Conservation (phyloP, 2,888 invertebrate species). For the Oscheius sp. region DNA sequence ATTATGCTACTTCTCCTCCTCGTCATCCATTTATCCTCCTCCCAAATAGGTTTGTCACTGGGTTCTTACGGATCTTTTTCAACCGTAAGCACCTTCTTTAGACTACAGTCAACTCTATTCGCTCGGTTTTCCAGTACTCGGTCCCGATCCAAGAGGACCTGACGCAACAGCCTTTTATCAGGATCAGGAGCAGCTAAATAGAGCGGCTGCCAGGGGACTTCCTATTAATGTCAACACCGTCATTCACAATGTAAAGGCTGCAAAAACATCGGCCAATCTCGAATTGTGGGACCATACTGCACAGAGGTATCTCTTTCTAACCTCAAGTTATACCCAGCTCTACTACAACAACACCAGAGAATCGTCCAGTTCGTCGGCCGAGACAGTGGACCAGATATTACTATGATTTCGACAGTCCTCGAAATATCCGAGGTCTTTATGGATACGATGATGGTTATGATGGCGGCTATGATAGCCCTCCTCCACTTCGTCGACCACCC, state of each 20-base stretch:
- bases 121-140: background rate
- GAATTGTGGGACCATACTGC: background rate
- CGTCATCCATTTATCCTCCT: background rate
- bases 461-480: background rate
- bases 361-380: background rate
- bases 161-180: constrained; percentile 8
- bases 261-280: background rate
- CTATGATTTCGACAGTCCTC: no score
- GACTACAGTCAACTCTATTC: background rate
- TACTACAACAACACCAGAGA: background rate
- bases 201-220: constrained; percentile 4
- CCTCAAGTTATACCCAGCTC: background rate
- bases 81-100: background rate
- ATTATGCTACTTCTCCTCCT: background rate
- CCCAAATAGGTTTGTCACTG: constrained; percentile 5
- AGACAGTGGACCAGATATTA: no score
- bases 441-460: background rate
- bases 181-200: background rate
- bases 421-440: no score
- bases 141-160: background rate
- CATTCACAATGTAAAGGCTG: constrained; percentile 14
- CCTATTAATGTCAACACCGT: constrained; percentile 8
- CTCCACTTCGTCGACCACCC: background rate
- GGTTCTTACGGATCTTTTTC: no score
- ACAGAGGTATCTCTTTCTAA: background rate